These are phyloP conservation scores for Ptilodon capucinus DNA, from an alignment of 2,888 invertebrate species.

Conservation along the genomic window DNA sequence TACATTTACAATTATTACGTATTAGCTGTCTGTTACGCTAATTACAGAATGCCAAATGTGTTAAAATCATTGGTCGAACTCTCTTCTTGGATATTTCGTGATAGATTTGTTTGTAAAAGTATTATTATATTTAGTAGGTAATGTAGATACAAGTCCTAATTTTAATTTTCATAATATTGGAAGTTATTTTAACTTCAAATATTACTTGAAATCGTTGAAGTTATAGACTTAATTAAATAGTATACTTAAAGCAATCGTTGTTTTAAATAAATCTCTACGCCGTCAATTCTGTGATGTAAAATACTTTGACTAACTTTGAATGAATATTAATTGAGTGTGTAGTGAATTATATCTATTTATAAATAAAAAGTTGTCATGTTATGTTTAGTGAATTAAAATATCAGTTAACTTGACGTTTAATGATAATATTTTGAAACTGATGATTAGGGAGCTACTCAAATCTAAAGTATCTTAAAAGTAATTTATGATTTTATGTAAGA, in stretches of 20 bases:
- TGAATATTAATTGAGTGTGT: slow-evolving; percentile 59
- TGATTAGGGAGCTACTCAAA: slow-evolving; percentile 3
- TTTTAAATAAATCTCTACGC: slow-evolving; percentile 77
- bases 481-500: not conserved
- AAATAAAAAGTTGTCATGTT: slow-evolving; percentile 36
- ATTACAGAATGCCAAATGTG: too few relatives aligned
- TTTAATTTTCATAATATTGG: slow-evolving; percentile 5
- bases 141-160: too few relatives aligned
- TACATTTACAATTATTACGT: too few relatives aligned
- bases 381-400: slow-evolving; percentile 32
- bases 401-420: slow-evolving; percentile 20
- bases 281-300: slow-evolving; percentile 80
- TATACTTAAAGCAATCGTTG: slow-evolving; percentile 58
- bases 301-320: slow-evolving; percentile 61
- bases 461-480: not conserved
- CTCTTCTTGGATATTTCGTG: too few relatives aligned
- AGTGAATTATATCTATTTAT: slow-evolving; percentile 50
- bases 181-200: slow-evolving; percentile 16
- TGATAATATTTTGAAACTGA: slow-evolving; percentile 9
- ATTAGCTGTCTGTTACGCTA: too few relatives aligned
- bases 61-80: too few relatives aligned
- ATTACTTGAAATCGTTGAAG: slow-evolving; percentile 35
- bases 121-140: too few relatives aligned
- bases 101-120: too few relatives aligned
- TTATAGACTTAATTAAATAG: slow-evolving; percentile 63